A percentile compares a stretch with the other conserved stretches of the same genome.
Evolutionary conservation across 2,797 vertebrate genomes (phyloP).

Genomic region (Tauraco hartlaubi): DNA sequence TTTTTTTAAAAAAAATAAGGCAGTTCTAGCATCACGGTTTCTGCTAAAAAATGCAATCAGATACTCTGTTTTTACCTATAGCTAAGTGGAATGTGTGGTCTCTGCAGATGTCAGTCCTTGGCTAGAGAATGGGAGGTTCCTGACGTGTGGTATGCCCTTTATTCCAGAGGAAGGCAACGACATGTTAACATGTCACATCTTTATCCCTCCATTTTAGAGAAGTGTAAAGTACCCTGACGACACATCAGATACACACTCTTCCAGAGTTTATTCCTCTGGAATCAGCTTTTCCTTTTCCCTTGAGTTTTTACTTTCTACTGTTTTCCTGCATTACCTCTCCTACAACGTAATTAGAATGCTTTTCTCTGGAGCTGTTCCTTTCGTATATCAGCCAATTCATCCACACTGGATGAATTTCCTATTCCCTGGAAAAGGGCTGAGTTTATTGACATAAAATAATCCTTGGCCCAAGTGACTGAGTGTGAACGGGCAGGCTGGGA

Average conservation of each 20-base stretch:
- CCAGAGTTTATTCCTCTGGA: constrained; percentile 1
- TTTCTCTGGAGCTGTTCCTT: constrained; percentile 42
- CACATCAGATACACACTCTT: not conserved
- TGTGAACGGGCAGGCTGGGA: constrained; percentile 34
- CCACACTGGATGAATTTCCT: constrained; percentile 21
- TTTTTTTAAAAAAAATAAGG: not conserved
- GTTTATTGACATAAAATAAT: constrained; percentile 50
- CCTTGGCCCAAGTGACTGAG: constrained; percentile 25
- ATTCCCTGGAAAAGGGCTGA: constrained; percentile 17
- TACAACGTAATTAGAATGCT: not conserved
- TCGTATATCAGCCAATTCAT: constrained; percentile 14
- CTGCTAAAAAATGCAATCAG: not conserved
- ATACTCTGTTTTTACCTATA: not conserved
- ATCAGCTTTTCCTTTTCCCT: constrained; percentile 26
- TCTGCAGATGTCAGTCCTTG: not conserved
- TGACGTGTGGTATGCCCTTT: not conserved
- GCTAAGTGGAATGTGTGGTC: not conserved
- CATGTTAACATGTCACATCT: not conserved
- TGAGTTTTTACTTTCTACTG: constrained; percentile 26
- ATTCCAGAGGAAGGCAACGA: not conserved
- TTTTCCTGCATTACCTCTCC: not conserved
- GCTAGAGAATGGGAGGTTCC: not conserved
- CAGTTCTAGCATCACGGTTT: accelerated
- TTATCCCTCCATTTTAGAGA: constrained; percentile 5
- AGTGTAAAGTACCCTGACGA: not conserved